Percentiles rank a stretch among this genome's conserved stretches.
phyloP scores from a whole-genome alignment of 2,888 invertebrate species.

The Drosophila sordidula region DNA sequence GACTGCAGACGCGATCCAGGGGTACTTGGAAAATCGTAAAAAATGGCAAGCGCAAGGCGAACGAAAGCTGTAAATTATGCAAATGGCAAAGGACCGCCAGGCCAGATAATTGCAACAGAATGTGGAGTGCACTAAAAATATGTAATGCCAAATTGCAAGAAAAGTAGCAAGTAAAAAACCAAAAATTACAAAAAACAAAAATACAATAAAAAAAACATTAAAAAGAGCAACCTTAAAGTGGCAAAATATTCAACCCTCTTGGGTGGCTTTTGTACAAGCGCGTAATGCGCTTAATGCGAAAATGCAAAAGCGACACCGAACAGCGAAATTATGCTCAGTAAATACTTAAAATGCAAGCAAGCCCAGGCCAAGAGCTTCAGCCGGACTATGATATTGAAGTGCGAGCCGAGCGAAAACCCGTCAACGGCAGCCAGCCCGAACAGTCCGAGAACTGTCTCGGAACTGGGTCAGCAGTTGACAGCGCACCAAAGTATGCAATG shows the following conservation, averaged over 20 bases:
- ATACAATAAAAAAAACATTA: not conserved
- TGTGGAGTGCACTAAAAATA: constrained; percentile 57
- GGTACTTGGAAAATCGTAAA: constrained; percentile 73
- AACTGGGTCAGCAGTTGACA: constrained; percentile 63
- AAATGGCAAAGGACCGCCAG: constrained; percentile 66
- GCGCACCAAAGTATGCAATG: constrained; percentile 70
- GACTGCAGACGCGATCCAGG: constrained; percentile 34
- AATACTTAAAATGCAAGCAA: constrained; percentile 64
- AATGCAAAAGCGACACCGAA: constrained; percentile 67
- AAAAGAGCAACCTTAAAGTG: constrained; percentile 24
- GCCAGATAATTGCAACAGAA: constrained; percentile 70
- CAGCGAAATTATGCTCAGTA: constrained; percentile 66
- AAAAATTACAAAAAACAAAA: not conserved
- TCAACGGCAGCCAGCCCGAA: constrained; percentile 36
- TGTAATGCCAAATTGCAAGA: constrained; percentile 62
- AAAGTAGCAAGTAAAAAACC: constrained; percentile 14
- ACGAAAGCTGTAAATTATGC: constrained; percentile 68
- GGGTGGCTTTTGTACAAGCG: constrained; percentile 33
- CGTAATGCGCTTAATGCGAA: constrained; percentile 78
- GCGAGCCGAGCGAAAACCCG: constrained; percentile 22
- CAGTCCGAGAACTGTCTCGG: constrained; percentile 12
- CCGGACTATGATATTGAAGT: constrained; percentile 19
- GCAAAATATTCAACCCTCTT: constrained; percentile 27
- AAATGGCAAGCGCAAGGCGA: constrained; percentile 26
- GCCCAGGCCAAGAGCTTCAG: constrained; percentile 30